These are phyloP conservation scores for Carlito syrichta DNA, from an alignment of 2,113 vertebrate genomes.

Conservation along the genomic window DNA sequence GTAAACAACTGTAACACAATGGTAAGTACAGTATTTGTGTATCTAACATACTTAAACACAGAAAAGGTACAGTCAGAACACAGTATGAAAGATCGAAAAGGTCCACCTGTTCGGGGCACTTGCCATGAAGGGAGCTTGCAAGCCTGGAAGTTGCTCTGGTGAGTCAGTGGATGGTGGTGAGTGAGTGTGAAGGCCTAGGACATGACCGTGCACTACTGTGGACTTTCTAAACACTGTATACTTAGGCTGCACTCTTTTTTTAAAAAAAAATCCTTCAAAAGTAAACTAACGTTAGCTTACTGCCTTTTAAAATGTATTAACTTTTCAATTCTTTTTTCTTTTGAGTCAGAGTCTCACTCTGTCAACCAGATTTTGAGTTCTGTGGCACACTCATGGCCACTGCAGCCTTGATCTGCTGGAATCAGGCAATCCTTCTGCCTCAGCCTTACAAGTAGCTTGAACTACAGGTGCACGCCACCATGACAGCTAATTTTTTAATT, in stretches of 20 bases:
- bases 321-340: neutral
- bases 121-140: neutral
- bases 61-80: neutral
- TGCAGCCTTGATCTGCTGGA: neutral
- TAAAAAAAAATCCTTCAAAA: neutral
- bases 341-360: neutral
- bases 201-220: neutral
- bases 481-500: neutral
- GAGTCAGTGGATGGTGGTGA: neutral
- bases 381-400: neutral
- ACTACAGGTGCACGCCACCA: neutral
- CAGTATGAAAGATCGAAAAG: neutral
- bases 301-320: neutral
- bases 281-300: neutral
- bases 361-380: neutral
- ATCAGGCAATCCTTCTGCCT: neutral
- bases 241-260: neutral
- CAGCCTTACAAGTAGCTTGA: neutral
- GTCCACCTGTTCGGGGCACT: neutral
- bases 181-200: neutral
- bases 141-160: neutral
- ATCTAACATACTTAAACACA: neutral
- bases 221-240: neutral
- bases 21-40: neutral
- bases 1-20: neutral